Evolutionary conservation across 92 coral and sea anemone species (phyloP).

Genomic region (Phenganax subtilis): DNA sequence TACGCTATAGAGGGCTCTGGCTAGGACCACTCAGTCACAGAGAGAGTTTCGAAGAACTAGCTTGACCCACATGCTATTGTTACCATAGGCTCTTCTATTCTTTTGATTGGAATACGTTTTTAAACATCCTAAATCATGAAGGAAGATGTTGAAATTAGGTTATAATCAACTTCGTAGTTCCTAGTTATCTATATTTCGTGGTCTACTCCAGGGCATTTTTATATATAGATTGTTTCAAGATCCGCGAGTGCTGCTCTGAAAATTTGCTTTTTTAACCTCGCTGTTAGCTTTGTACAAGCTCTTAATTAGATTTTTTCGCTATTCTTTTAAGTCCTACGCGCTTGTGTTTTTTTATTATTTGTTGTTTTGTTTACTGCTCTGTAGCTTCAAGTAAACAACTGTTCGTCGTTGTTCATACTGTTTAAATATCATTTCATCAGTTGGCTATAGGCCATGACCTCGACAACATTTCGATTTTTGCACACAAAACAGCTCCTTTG

Average conservation of each 20-base stretch:
- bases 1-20: too few species aligned
- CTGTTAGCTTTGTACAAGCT: neutral
- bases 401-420: neutral
- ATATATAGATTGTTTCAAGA: neutral
- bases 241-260: neutral
- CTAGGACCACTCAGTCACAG: too few species aligned
- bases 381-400: neutral
- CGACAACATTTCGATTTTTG: neutral
- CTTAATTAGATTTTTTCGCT: constrained; percentile 25
- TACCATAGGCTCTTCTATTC: too few species aligned
- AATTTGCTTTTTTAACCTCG: constrained; percentile 17
- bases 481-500: neutral
- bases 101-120: too few species aligned
- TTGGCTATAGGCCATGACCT: constrained; percentile 6
- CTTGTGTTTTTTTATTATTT: neutral
- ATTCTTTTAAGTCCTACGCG: neutral
- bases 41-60: too few species aligned
- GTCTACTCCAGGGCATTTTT: neutral
- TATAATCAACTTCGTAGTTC: too few species aligned
- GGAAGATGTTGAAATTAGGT: too few species aligned
- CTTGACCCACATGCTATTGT: too few species aligned
- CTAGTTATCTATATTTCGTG: neutral
- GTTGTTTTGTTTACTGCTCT: neutral
- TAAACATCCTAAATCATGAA: too few species aligned
- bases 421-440: constrained; percentile 1